Conservation (phyloP, 2,888 invertebrate genomes). For the Iphiclides podalirius region DNA sequence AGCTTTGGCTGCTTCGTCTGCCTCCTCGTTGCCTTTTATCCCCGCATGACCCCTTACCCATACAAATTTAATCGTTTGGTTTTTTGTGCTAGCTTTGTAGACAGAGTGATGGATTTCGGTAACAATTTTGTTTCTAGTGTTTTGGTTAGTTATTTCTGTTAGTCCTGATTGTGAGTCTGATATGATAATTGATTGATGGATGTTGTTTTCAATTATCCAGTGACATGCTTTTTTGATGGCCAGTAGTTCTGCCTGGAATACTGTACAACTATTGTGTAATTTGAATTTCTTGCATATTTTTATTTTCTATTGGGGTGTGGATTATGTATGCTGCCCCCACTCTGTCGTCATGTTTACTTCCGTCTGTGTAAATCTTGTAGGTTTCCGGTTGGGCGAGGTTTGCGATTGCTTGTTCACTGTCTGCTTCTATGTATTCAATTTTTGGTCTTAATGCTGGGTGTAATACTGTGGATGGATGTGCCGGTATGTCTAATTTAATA, state of each 20-base stretch:
- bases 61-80: not conserved
- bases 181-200: not conserved
- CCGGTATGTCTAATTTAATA: too few species aligned
- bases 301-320: not conserved
- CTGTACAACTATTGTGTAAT: not conserved
- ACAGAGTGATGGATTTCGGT: not conserved
- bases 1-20: not conserved
- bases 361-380: not conserved
- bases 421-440: too few species aligned
- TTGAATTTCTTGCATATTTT: not conserved
- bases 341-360: not conserved
- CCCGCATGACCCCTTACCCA: not conserved
- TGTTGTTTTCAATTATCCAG: not conserved
- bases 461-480: too few species aligned
- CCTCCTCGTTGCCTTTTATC: not conserved
- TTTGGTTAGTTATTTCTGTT: not conserved
- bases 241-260: not conserved
- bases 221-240: not conserved
- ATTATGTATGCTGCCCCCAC: not conserved
- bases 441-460: too few species aligned
- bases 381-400: not conserved
- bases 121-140: not conserved
- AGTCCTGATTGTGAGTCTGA: not conserved
- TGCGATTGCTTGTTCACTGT: too few species aligned
- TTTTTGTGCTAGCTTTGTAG: not conserved